These are phyloP conservation scores for Turritopsis rubra DNA, from an alignment of 30 jellyfish, hydroid and myxozoan genomes.

Conservation along the genomic window DNA sequence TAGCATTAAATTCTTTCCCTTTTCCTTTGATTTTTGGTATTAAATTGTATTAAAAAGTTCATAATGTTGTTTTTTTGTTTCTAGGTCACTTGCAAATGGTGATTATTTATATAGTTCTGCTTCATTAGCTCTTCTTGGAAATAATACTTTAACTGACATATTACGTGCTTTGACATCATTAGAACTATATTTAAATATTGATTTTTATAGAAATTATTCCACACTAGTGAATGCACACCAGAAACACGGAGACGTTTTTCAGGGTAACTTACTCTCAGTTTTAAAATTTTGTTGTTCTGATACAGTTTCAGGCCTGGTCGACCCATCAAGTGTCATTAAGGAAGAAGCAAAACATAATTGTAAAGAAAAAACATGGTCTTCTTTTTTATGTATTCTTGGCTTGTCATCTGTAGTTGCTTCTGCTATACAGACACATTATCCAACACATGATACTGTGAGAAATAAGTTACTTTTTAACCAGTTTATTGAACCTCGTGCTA, in stretches of 20 bases:
- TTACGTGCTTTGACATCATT: not conserved
- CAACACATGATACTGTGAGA: not conserved
- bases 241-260: not conserved
- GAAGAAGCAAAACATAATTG: conserved; percentile 11
- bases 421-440: not conserved
- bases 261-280: not conserved
- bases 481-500: not conserved
- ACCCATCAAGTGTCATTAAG: not conserved
- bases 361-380: not conserved
- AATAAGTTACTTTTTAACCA: not conserved
- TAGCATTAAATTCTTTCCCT: too few relatives aligned
- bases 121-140: not conserved
- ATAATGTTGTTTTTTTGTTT: too few relatives aligned
- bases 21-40: too few relatives aligned
- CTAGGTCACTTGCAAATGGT: too few relatives aligned
- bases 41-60: too few relatives aligned
- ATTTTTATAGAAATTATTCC: not conserved
- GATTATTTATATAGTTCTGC: not conserved
- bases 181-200: not conserved
- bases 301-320: not conserved
- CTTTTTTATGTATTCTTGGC: not conserved
- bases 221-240: not conserved
- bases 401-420: not conserved
- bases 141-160: not conserved
- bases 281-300: not conserved